Base-by-base conservation (phyloP, 2,888 invertebrate genomes). In the Fragum sueziense region DNA sequence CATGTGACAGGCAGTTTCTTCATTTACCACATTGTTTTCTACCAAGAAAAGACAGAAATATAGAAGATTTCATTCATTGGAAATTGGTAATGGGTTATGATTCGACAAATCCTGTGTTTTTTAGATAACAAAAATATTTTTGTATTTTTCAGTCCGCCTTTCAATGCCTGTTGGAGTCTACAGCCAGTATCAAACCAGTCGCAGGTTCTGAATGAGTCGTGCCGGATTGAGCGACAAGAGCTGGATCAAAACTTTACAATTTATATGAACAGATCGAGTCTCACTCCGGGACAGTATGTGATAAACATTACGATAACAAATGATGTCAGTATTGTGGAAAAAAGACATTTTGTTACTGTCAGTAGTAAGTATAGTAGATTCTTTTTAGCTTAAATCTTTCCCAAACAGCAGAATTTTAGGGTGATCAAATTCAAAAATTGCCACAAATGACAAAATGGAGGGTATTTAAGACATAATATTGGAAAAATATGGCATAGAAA, bases 291-390 rank as follows among this genome's bases (percentile, higher is more conserved):
- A 20, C 62, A 47, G 27, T 79, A 79, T 33, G 33, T 33, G 1
- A 47, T 79, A 47, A 74, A 57, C 33, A 67, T 79, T 17, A 47
- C 52, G 17, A 47, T 79, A 0, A 70, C 70, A 33, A 79, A 79
- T 68, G 79, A 79, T 51, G 52, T 79, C 59, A 79, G 79, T 37
- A 7, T 67, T 41, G 47, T 59, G 4, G 25, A 31, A 20, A 74
- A 67, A n/a, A 37, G 34, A 25, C 74, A 71, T 62, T 27, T 7
- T 2, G 20, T 79, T n/a, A 37, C 51, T 14, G 71, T 79, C 4
- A 47, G 34, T 47, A n/a, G 65, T 65, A 65, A 25, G 65, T 65
- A 29, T 1, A 31, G 1, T 61, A 29, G 17, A 14, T 27, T 1
- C 11, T 11, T 57, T 9, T 57, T 57, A 41, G 9, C 22, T 9